Conservation (phyloP, 2,888 invertebrate species). For the Drosophila rubida region DNA sequence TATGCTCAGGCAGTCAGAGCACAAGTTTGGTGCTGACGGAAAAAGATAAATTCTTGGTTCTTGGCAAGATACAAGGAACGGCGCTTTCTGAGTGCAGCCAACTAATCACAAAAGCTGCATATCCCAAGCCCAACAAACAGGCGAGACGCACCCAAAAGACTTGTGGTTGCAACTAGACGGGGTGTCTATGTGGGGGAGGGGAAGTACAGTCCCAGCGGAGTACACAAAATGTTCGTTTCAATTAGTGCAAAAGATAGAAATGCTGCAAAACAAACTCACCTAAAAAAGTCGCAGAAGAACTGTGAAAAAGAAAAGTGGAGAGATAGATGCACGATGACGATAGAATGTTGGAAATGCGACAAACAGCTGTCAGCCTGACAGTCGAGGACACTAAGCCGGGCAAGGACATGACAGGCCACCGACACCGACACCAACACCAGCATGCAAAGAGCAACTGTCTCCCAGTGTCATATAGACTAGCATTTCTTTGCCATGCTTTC, state of each 20-base stretch:
- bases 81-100: constrained; percentile 16
- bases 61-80: background rate
- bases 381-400: constrained; percentile 48
- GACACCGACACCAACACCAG: background rate
- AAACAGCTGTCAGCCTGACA: constrained; percentile 74
- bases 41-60: background rate
- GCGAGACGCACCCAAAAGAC: constrained; percentile 21
- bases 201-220: background rate
- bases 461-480: constrained; percentile 63
- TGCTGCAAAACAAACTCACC: constrained; percentile 55
- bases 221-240: constrained; percentile 73
- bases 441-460: constrained; percentile 14
- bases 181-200: background rate
- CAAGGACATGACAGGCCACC: constrained; percentile 7
- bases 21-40: background rate
- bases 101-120: constrained; percentile 20
- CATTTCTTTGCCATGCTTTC: constrained; percentile 67
- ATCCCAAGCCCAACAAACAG: constrained; percentile 38
- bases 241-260: constrained; percentile 57
- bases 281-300: constrained; percentile 1
- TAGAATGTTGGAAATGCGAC: constrained; percentile 71
- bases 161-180: constrained; percentile 39
- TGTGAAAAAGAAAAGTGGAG: constrained; percentile 8
- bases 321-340: constrained; percentile 49
- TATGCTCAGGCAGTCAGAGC: background rate